A percentile compares a stretch with the other conserved stretches of the same genome.
Evolutionary conservation across 2,888 invertebrate species (phyloP).

Genomic region (Leucoma salicis): DNA sequence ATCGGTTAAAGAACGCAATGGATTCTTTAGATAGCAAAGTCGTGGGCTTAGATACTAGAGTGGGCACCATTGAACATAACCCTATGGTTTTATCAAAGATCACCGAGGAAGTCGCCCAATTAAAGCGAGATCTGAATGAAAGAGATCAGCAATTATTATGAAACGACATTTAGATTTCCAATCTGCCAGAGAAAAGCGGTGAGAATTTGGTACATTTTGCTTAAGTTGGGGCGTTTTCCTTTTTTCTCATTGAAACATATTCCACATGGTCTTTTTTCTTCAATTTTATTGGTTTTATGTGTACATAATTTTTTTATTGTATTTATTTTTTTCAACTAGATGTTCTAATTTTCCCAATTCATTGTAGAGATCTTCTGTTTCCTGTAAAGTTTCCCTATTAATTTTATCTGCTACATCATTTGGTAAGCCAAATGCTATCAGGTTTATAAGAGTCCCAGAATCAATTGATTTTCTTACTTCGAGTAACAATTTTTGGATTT

Average conservation of each 20-base stretch:
- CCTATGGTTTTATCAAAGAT: too few species aligned
- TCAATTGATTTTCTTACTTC: background rate
- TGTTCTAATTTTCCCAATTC: constrained; percentile 1
- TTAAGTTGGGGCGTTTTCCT: too few species aligned
- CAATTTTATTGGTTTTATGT: background rate
- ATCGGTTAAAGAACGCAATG: too few species aligned
- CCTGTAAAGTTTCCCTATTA: constrained; percentile 15
- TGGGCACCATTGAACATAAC: too few species aligned
- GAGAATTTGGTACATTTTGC: too few species aligned
- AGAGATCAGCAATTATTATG: too few species aligned
- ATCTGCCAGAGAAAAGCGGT: too few species aligned
- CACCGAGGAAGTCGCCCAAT: too few species aligned
- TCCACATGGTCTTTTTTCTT: background rate
- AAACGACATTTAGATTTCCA: too few species aligned
- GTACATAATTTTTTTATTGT: background rate
- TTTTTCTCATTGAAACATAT: background rate
- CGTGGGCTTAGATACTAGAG: too few species aligned
- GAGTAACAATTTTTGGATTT: constrained; percentile 1
- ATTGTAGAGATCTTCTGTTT: constrained; percentile 5
- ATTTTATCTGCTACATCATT: constrained; percentile 21
- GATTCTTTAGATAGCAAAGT: too few species aligned
- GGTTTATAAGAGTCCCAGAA: constrained; percentile 7
- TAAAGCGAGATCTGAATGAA: too few species aligned
- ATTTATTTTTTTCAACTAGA: background rate
- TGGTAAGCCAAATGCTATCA: constrained; percentile 18